Base-by-base conservation (phyloP, 2,797 vertebrate genomes). In the Girardinus metallicus region DNA sequence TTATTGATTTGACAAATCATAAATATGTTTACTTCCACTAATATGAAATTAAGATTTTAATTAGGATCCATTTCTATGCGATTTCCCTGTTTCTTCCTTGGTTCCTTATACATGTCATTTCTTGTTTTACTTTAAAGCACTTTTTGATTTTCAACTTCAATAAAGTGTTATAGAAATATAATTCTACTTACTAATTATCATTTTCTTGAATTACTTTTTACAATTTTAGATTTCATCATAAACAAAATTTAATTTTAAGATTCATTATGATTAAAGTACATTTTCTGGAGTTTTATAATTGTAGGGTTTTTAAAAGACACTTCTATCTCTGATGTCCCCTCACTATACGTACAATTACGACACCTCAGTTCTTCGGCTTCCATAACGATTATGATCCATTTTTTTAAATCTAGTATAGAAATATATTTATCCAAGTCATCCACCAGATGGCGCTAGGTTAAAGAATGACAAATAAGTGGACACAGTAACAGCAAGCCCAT, bases 371-470 rank as follows among this genome's bases (percentile, higher is more conserved):
- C 10, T 57, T 29, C n/a, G 29, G n/a, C 31, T 60, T 60, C n/a
- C n/a, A 57, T n/a, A 57, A 57, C 1, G 11, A 57, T 29, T 57
- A 21, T 29, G 1, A 57, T 57, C 55, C 12, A 29, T 29, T 29
- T 57, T 29, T 60, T 34, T 1, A 26, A 26, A 26, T 53, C 0
- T 26, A 53, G 23, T 10, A 10, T 4, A 10, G 51, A 26, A 53
- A 53, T 11, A 53, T 10, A 23, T 29, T 60, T 60, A 60, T 60
- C 13, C 13, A 60, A 15, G 31, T 64, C 13, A 43, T 76, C 86
- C 91, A 90, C 81, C 70, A 91, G 90, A 75, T 82, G 87, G 86
- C 21, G 87, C 77, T 34, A 21, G 78, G 80, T 18, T 66, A 75
- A 23, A 36, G 64, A 5, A 16, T 80, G 41, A 80, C 55, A 62